Evolutionary conservation across 2,797 vertebrate genomes (phyloP).

Genomic region (Chelmon rostratus): DNA sequence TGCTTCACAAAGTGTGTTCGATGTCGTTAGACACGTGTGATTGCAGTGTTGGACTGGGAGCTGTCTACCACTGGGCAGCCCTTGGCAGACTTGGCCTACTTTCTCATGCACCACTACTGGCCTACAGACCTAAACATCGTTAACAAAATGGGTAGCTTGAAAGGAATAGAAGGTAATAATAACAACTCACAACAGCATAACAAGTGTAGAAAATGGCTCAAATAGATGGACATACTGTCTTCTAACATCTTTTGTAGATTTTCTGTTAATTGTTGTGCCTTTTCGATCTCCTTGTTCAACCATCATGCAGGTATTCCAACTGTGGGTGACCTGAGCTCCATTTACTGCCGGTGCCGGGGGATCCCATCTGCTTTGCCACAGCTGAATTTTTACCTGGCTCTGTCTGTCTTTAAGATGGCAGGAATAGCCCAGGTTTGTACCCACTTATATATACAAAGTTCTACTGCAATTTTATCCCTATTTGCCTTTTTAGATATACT

Average conservation of each 20-base stretch:
- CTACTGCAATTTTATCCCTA: neutral
- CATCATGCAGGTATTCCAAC: slow-evolving; percentile 86
- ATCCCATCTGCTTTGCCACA: slow-evolving; percentile 81
- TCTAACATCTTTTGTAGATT: neutral
- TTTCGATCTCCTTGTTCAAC: neutral
- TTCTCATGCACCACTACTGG: slow-evolving; percentile 86
- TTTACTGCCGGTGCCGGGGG: slow-evolving; percentile 87
- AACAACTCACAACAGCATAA: neutral
- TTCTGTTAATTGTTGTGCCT: neutral
- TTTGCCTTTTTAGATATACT: neutral
- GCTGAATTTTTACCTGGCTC: slow-evolving; percentile 92
- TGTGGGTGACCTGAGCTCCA: slow-evolving; percentile 86
- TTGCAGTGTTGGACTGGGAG: slow-evolving; percentile 96
- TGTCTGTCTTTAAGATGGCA: slow-evolving; percentile 93
- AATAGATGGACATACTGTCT: neutral
- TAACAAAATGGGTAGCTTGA: slow-evolving; percentile 75
- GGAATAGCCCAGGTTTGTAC: slow-evolving; percentile 90
- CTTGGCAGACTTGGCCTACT: slow-evolving; percentile 90
- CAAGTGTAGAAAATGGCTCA: neutral
- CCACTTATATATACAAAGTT: neutral
- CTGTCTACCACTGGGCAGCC: slow-evolving; percentile 94
- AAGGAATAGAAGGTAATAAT: slow-evolving; percentile 83
- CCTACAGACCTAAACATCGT: slow-evolving; percentile 71
- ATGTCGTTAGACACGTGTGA: slow-evolving; percentile 87
- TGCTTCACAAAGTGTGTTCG: slow-evolving; percentile 3